Evolutionary conservation across 2,113 vertebrate genomes (phyloP).

Genomic region (Meriones unguiculatus): DNA sequence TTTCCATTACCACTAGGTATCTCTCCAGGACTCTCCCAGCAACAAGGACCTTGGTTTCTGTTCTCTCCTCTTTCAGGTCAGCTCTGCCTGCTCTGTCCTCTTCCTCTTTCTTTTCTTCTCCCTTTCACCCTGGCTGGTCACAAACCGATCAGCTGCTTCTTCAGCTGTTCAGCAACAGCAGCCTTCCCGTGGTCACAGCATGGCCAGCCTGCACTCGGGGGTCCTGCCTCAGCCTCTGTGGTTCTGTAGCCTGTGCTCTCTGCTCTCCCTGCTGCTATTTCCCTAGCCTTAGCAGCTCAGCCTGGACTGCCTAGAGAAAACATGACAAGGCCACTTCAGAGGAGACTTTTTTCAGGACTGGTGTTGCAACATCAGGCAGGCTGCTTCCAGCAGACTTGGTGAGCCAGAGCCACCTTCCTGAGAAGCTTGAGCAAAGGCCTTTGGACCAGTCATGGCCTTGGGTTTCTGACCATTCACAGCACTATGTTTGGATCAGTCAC

Average conservation of each 20-base stretch:
- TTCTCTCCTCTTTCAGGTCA: not conserved
- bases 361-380: not conserved
- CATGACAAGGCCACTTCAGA: not conserved
- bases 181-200: not conserved
- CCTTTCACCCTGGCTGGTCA: too few species aligned
- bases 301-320: not conserved
- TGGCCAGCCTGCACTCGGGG: not conserved
- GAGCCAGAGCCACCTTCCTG: not conserved
- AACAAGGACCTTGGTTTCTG: not conserved
- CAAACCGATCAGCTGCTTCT: too few species aligned
- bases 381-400: not conserved
- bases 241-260: not conserved
- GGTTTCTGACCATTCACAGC: not conserved
- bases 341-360: not conserved
- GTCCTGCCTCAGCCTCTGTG: not conserved
- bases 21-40: not conserved
- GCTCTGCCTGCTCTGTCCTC: too few species aligned
- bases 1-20: not conserved
- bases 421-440: not conserved
- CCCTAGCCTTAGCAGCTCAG: not conserved
- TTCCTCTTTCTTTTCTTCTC: too few species aligned
- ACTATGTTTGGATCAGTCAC: not conserved
- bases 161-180: not conserved
- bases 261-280: not conserved
- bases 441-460: not conserved